Conservation (phyloP, 1,140 invertebrate species). For the Bombus huntii region DNA sequence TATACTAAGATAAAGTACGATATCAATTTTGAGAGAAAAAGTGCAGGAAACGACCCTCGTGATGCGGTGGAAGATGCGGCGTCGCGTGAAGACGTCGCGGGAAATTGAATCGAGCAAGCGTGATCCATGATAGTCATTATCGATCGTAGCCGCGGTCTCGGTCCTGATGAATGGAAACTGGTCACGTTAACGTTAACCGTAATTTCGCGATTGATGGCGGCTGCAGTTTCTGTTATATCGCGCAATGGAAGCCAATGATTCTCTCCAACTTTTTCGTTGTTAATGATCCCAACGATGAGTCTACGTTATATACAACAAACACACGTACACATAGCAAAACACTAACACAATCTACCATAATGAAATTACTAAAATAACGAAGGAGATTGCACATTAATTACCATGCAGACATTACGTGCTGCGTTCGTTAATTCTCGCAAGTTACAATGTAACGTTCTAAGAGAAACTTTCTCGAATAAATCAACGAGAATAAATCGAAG, state of each 20-base stretch:
- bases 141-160: neutral
- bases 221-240: neutral
- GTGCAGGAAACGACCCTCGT: neutral
- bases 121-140: conserved; percentile 30
- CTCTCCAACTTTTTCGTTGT: neutral
- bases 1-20: neutral
- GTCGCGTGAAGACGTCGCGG: conserved; percentile 7
- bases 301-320: neutral
- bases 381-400: conserved; percentile 8
- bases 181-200: neutral
- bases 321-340: neutral
- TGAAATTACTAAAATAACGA: neutral
- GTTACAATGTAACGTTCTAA: neutral
- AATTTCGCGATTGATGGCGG: conserved; percentile 23
- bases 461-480: neutral
- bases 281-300: neutral
- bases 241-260: neutral
- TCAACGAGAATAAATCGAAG: neutral
- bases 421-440: conserved; percentile 13
- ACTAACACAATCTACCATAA: neutral
- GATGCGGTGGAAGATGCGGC: neutral
- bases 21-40: neutral
- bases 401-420: neutral
- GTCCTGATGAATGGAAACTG: conserved; percentile 15
- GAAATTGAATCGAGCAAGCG: conserved; percentile 47